Conservation (phyloP, 2,113 vertebrate genomes). For the Cyanoliseus patagonus region DNA sequence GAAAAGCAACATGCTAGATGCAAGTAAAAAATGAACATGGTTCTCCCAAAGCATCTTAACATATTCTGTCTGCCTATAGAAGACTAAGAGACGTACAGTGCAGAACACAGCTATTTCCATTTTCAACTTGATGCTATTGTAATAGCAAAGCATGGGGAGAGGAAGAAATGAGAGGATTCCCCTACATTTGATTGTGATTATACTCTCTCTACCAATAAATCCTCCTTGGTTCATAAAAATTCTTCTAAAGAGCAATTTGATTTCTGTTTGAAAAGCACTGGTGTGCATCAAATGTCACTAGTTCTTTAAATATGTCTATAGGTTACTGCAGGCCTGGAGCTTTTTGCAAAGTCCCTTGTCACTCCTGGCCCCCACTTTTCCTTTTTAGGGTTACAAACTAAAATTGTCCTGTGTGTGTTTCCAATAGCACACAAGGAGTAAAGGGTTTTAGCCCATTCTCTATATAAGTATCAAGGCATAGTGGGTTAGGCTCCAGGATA, state of each 20-base stretch:
- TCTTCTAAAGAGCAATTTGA: slow-evolving; percentile 25
- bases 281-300: slow-evolving; percentile 23
- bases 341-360: background rate
- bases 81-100: background rate
- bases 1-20: background rate
- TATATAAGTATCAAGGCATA: background rate
- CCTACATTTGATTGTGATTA: background rate
- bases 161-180: background rate
- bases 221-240: background rate
- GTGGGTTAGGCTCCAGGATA: background rate
- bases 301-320: background rate
- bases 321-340: background rate
- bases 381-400: background rate
- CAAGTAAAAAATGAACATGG: background rate
- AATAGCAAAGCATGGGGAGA: background rate
- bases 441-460: background rate
- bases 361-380: background rate
- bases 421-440: background rate
- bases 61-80: background rate
- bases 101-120: background rate
- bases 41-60: background rate
- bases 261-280: slow-evolving; percentile 32
- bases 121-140: background rate
- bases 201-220: background rate
- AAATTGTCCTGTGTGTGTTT: background rate